Conservation (phyloP, 2,888 invertebrate genomes). For the Aphidius colemani region DNA sequence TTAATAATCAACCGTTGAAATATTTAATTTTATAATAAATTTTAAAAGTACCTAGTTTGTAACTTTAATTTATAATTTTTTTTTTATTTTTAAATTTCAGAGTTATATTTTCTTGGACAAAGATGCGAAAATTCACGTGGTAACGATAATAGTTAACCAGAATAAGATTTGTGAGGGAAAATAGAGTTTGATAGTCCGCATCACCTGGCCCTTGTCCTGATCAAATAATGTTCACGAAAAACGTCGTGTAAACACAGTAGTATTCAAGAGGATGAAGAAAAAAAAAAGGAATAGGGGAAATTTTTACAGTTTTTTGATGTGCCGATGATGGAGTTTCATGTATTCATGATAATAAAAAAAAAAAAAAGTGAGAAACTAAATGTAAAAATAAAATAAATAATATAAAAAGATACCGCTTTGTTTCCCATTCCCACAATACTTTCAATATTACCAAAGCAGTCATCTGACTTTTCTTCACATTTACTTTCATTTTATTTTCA, state of each 20-base stretch:
- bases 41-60: too few species aligned
- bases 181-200: conserved; percentile 29
- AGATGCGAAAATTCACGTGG: conserved; percentile 22
- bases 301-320: background rate
- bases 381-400: conserved; percentile 21
- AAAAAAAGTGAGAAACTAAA: conserved; percentile 15
- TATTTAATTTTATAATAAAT: too few species aligned
- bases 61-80: background rate
- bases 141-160: conserved; percentile 29
- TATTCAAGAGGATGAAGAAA: conserved; percentile 39
- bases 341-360: background rate
- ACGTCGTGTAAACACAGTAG: conserved; percentile 47
- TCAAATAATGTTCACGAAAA: conserved; percentile 53
- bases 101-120: background rate
- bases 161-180: conserved; percentile 22
- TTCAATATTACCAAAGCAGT: too few species aligned
- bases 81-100: background rate
- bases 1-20: conserved; percentile 5
- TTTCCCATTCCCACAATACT: conserved; percentile 41
- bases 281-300: conserved; percentile 25
- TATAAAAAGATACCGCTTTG: conserved; percentile 31
- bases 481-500: too few species aligned
- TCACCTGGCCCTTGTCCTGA: conserved; percentile 56
- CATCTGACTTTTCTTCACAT: too few species aligned
- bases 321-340: background rate